These are phyloP conservation scores for Melipona bicolor DNA, from an alignment of 2,888 invertebrate genomes.

Conservation along the genomic window DNA sequence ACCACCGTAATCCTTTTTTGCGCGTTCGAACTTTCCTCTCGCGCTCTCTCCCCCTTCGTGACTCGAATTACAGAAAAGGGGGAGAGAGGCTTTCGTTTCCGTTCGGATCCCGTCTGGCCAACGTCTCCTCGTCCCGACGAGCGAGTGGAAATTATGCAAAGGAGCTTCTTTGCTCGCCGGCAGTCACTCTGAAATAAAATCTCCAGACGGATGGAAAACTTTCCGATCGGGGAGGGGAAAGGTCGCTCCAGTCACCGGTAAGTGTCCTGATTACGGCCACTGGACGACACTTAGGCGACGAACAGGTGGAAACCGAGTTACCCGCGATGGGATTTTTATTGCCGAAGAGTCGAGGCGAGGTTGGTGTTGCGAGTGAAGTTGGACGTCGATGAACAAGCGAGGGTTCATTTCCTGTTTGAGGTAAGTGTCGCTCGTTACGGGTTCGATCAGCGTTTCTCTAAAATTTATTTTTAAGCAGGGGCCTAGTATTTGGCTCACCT, in stretches of 20 bases:
- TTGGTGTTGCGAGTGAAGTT: background rate
- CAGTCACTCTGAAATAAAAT: conserved; percentile 30
- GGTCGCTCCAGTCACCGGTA: conserved; percentile 33
- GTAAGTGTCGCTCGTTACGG: background rate
- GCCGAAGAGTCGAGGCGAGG: background rate
- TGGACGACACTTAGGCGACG: conserved; percentile 17
- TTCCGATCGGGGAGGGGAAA: conserved; percentile 33
- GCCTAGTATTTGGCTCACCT: too few species aligned
- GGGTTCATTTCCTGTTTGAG: background rate
- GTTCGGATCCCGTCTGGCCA: background rate
- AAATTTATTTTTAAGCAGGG: too few species aligned
- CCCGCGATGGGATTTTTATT: background rate
- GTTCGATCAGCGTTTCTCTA: background rate
- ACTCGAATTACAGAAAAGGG: conserved; percentile 18
- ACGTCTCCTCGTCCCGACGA: background rate
- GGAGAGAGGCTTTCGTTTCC: background rate
- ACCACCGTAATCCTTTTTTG: conserved; percentile 20
- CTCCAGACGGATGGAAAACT: conserved; percentile 32
- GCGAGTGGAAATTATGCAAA: conserved; percentile 51
- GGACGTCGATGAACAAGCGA: background rate
- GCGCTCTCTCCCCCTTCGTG: conserved; percentile 3
- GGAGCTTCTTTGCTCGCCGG: conserved; percentile 26
- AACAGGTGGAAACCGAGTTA: conserved; percentile 19
- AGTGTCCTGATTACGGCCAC: conserved; percentile 42
- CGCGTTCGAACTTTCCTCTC: conserved; percentile 16